Conservation (phyloP, 64 coral and sea anemone genomes). For the Stichodactyla helianthus region DNA sequence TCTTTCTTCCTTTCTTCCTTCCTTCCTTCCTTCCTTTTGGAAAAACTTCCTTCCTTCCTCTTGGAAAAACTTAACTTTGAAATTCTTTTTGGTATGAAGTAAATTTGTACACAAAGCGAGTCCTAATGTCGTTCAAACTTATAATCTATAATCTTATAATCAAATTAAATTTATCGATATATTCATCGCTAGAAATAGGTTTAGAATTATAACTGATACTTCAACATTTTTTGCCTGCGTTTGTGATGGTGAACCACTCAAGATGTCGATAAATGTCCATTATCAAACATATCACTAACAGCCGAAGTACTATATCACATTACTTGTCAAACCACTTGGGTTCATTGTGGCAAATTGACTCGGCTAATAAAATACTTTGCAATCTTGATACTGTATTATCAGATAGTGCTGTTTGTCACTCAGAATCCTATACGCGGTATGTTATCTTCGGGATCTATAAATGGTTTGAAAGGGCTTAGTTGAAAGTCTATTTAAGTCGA, state of each 20-base stretch:
- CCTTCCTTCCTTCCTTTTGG: too few relatives aligned
- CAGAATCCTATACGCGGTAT: background rate
- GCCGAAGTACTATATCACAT: background rate
- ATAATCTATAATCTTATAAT: too few relatives aligned
- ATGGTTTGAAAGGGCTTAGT: background rate
- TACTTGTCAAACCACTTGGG: background rate
- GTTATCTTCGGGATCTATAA: background rate
- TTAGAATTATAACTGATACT: background rate
- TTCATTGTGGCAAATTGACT: background rate
- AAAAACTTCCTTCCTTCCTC: too few relatives aligned
- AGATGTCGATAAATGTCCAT: background rate
- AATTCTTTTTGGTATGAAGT: too few relatives aligned
- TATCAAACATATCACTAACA: constrained; percentile 1
- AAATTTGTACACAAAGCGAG: too few relatives aligned
- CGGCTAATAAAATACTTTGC: background rate
- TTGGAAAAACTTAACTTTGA: too few relatives aligned
- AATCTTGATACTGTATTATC: constrained; percentile 5
- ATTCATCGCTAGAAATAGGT: too few relatives aligned
- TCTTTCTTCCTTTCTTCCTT: too few relatives aligned
- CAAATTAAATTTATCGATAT: too few relatives aligned
- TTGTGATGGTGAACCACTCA: background rate
- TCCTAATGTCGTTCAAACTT: too few relatives aligned
- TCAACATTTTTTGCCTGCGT: background rate
- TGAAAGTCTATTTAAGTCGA: background rate
- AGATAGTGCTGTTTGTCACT: constrained; percentile 12